A percentile compares a stretch with the other conserved stretches of the same genome.
Evolutionary conservation across 2,113 vertebrate genomes (phyloP).

Genomic region (Cephalopterus ornatus): DNA sequence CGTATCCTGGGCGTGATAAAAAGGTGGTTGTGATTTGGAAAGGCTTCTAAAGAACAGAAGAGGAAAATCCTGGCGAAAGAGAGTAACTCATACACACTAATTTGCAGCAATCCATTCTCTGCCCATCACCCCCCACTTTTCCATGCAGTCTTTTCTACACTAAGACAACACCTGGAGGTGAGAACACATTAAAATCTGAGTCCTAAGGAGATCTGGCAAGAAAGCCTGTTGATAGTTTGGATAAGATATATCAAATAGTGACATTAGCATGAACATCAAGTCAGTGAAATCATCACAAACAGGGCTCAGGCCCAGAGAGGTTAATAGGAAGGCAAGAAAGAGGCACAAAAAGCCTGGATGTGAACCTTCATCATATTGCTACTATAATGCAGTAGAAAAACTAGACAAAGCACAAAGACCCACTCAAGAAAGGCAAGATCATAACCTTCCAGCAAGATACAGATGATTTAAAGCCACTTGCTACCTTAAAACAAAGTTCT

Average conservation of each 20-base stretch:
- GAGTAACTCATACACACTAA: accelerated
- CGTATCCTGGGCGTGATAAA: background rate
- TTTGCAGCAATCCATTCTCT: background rate
- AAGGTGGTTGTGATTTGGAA: background rate
- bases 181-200: background rate
- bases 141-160: background rate
- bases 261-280: background rate
- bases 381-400: background rate
- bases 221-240: background rate
- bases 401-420: background rate
- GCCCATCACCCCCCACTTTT: background rate
- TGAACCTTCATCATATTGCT: background rate
- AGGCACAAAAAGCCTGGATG: background rate
- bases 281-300: background rate
- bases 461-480: background rate
- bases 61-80: background rate
- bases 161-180: background rate
- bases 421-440: background rate
- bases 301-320: background rate
- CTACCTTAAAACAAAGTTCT: background rate
- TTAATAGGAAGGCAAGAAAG: background rate
- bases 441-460: background rate
- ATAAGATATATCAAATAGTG: background rate
- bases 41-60: background rate
- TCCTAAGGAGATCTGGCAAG: background rate